phyloP scores from a whole-genome alignment of 2,113 vertebrate species.

The Syngnathoides biaculeatus region DNA sequence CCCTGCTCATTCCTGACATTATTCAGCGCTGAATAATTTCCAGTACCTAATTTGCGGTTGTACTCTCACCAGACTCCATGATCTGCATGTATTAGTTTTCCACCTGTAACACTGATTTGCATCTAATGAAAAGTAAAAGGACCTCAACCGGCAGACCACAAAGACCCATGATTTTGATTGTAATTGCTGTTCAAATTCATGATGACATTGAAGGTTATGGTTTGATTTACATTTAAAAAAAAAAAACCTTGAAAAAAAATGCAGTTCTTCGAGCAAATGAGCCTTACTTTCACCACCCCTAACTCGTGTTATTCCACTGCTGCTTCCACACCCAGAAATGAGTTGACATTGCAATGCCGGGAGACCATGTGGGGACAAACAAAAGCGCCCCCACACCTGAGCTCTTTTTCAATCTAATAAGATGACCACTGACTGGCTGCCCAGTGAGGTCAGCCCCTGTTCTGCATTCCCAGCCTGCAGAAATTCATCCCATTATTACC shows the following conservation, averaged over 20 bases:
- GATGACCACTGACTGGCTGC: constrained; percentile 48
- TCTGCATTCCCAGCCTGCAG: constrained; percentile 39
- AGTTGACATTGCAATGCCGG: constrained; percentile 64
- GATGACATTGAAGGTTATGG: constrained; percentile 3
- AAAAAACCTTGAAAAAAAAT: neutral
- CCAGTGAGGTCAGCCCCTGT: constrained; percentile 48
- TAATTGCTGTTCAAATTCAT: constrained; percentile 35
- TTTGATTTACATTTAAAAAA: neutral
- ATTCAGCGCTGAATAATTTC: constrained; percentile 17
- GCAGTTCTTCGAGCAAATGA: neutral
- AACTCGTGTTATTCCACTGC: neutral
- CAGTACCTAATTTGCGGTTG: constrained; percentile 25
- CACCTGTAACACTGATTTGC: constrained; percentile 50
- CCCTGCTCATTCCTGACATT: constrained; percentile 24
- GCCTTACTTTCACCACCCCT: neutral
- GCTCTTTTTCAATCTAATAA: constrained; percentile 72
- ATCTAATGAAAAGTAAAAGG: constrained; percentile 39
- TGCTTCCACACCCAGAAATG: constrained; percentile 53
- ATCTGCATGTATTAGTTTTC: constrained; percentile 65
- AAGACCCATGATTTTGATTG: constrained; percentile 26
- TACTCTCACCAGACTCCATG: constrained; percentile 30
- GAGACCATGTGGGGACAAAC: constrained; percentile 60
- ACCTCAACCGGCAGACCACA: constrained; percentile 23
- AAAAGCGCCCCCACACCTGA: constrained; percentile 64
- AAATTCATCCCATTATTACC: constrained; percentile 50